phyloP scores from a whole-genome alignment of 2,888 invertebrate species.

The Andrena camellia region DNA sequence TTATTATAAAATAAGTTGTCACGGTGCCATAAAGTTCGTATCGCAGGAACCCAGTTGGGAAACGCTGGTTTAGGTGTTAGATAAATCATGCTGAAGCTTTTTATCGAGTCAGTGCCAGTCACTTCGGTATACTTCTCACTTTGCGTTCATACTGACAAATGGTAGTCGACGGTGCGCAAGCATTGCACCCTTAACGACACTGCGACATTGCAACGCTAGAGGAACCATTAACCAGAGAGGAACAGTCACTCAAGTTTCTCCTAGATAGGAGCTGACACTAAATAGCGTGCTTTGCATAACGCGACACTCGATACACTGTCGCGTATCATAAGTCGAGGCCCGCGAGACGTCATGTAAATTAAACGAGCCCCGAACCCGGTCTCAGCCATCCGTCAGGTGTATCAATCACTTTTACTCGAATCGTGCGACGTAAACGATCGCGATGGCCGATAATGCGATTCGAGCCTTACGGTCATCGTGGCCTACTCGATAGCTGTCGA shows the following conservation, averaged over 20 bases:
- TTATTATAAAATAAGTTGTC: too few relatives aligned
- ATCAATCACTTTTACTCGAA: constrained; percentile 57
- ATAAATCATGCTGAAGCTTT: background rate
- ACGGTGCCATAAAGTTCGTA: too few relatives aligned
- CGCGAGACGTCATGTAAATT: constrained; percentile 46
- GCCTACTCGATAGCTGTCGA: constrained; percentile 33
- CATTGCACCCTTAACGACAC: constrained; percentile 3
- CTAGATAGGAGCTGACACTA: constrained; percentile 27
- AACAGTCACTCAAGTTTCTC: constrained; percentile 9
- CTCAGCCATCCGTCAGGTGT: constrained; percentile 48
- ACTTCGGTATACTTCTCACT: constrained; percentile 1
- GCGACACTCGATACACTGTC: constrained; percentile 54
- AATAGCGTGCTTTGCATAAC: constrained; percentile 49
- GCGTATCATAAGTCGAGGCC: constrained; percentile 37
- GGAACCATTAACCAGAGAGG: constrained; percentile 5
- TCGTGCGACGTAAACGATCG: constrained; percentile 32
- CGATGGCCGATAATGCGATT: constrained; percentile 39
- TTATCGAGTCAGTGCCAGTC: background rate
- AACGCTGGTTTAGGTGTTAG: background rate
- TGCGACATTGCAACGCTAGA: background rate
- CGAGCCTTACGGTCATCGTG: constrained; percentile 29
- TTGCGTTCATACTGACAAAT: background rate
- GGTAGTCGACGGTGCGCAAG: background rate
- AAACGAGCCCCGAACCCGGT: constrained; percentile 39
- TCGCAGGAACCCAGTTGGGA: too few relatives aligned